These are phyloP conservation scores for Ophioninae sp. DNA, from an alignment of 2,888 invertebrate species.

Conservation along the genomic window DNA sequence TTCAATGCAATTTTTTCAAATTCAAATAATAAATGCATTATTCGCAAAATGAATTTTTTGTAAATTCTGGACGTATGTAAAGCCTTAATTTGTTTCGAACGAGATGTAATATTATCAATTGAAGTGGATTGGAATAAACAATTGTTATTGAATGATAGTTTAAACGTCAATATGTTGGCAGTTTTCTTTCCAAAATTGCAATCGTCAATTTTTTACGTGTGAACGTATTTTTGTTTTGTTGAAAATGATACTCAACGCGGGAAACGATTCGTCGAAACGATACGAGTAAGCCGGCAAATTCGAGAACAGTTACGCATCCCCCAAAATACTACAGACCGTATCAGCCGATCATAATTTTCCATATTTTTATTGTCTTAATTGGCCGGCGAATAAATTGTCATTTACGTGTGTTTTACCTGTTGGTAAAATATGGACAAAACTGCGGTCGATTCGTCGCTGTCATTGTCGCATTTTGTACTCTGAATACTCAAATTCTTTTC, in stretches of 20 bases:
- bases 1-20: too few relatives aligned
- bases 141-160: background rate
- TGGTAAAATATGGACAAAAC: background rate
- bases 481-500: background rate
- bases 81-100: too few relatives aligned
- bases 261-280: too few relatives aligned
- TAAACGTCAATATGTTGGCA: background rate
- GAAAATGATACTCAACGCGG: too few relatives aligned
- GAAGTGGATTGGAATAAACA: too few relatives aligned
- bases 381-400: background rate
- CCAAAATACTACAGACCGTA: background rate
- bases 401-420: background rate
- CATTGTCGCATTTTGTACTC: background rate
- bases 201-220: background rate
- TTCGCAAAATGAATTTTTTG: too few relatives aligned
- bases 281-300: background rate
- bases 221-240: background rate
- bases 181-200: background rate
- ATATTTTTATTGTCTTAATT: background rate
- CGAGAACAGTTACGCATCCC: background rate
- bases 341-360: background rate
- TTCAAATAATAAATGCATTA: too few relatives aligned
- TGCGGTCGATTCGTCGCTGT: background rate
- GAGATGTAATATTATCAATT: too few relatives aligned
- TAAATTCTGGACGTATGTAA: too few relatives aligned